Evolutionary conservation across 1,140 invertebrate species (phyloP).

Genomic region (Euglossa dilemma): DNA sequence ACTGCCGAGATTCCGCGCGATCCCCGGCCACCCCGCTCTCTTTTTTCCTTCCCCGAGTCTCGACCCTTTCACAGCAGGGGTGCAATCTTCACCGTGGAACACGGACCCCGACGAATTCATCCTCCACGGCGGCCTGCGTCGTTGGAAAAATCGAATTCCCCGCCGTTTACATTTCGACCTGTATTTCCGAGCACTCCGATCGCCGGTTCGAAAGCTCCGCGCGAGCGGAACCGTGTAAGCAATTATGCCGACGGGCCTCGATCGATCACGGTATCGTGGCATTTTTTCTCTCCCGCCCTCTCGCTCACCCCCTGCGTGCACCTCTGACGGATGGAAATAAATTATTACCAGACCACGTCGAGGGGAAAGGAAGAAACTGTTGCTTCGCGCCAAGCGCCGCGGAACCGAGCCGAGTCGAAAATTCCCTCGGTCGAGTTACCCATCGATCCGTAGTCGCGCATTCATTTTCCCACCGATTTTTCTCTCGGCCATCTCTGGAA

Average conservation of each 20-base stretch:
- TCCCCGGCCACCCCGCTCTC: slow-evolving; percentile 42
- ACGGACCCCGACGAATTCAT: slow-evolving; percentile 47
- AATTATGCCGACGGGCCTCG: slow-evolving; percentile 11
- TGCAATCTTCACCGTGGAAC: slow-evolving; percentile 14
- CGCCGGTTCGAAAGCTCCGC: neutral
- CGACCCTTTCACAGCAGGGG: slow-evolving; percentile 22
- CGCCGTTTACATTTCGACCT: slow-evolving; percentile 53
- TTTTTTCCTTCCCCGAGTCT: neutral
- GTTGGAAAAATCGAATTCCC: slow-evolving; percentile 50
- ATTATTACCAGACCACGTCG: slow-evolving; percentile 7
- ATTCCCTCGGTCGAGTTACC: slow-evolving; percentile 15
- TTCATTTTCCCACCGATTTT: slow-evolving; percentile 17
- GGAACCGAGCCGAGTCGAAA: slow-evolving; percentile 3
- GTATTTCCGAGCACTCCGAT: slow-evolving; percentile 44
- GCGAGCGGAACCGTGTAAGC: neutral
- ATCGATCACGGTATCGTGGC: slow-evolving; percentile 5
- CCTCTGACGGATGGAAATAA: neutral
- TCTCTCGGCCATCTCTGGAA: neutral
- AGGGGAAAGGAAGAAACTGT: neutral
- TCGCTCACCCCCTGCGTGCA: neutral
- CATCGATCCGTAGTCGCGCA: slow-evolving; percentile 19
- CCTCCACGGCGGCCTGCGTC: neutral
- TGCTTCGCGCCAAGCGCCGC: neutral
- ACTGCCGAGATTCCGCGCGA: slow-evolving; percentile 67
- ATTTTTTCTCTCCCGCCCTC: neutral